Base-by-base conservation (phyloP, 2,797 vertebrate species). In the Rhodeus uyekii region DNA sequence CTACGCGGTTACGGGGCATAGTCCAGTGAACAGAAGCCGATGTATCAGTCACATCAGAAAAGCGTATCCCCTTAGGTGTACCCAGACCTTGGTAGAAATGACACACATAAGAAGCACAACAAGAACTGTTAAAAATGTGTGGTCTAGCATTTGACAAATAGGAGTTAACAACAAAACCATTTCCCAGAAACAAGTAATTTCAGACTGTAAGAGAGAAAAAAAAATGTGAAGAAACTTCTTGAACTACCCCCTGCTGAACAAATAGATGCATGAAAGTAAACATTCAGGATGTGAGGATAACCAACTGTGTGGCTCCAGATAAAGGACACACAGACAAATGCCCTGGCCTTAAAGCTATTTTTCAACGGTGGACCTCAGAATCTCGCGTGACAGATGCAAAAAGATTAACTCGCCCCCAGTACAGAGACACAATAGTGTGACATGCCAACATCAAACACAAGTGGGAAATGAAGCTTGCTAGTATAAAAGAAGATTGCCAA, bases 1-100 rank as follows among this genome's bases (percentile, higher is more conserved):
- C 96, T 85, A 97, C 96, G 0, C 91, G 94, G 34, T 92, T 90
- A 27, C 90, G 93, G 0, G 96, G 95, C 0, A 94, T 89, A 46
- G 55, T 92, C 98, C 98, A 99, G 91, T 94, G 96, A 65, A 98
- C 95, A 0, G 94, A 94, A 81, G 97, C 94, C 0, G 96, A 93
- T 0, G 95, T 96, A 90, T 99, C 97, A 0, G 96, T 98, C 87
- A 99, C 95, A 76, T 98, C 96, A 4, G 96, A 96, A 92, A 99
- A 98, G 9, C 92, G 90, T 69, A 99, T 93, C 55, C 95, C 96
- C 87, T 95, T 96, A 1, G 96, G 97, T 83, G 95, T 91, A 42
- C 96, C 97, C 87, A 99, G 89, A 48, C 93, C 98, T 99, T 91
- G 29, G 14, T 82, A 36, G 80, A 38, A 55, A 88, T 13, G 76